Evolutionary conservation across 2,113 vertebrate species (phyloP), one percentile per base, ranked within the genome.

Genomic region (Strix aluco): DNA sequence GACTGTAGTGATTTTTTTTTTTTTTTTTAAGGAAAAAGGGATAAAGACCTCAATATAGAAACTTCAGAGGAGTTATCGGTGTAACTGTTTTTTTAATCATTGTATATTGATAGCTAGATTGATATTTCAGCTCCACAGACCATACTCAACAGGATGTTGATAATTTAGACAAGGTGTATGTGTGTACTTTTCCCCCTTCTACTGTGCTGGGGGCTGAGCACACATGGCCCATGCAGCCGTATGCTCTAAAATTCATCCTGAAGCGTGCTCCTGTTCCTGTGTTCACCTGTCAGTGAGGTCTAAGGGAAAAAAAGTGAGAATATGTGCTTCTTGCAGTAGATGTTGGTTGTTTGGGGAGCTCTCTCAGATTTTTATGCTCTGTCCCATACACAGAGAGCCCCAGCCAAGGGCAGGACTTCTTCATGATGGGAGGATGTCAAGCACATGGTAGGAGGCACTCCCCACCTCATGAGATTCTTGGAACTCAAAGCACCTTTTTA

Each of bases 381-480:
- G 30, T 18, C 17, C 18, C 46, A 5, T 3, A 15, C 0, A 1
- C 22, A 61, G 58, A 90, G 52, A 77, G 3, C 21, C n/a, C 30
- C 2, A 2, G 27, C 36, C 14, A 7, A 54, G 42, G n/a, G 30
- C 38, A 40, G 38, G 38, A 40, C 38, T 10, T 25, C 52, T 23
- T 46, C 0, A 0, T 70, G 55, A 8, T 57, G 14, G 27, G 23
- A 67, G 17, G 26, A 10, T 15, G 32, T 51, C 44, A 59, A 69
- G 20, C 4, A 13, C 0, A 0, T 23, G 4, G 51, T 47, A 32
- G 63, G 62, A 67, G 13, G 6, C 15, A 17, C 15, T 74, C 5
- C 6, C 29, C 8, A 44, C 17, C 38, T 42, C 4, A 0, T 30
- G 58, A 52, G 20, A 15, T 32, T 36, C 20, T 74, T 66, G 52